Base-by-base conservation (phyloP, 2,797 vertebrate species). In the Acanthurus lineatus region DNA sequence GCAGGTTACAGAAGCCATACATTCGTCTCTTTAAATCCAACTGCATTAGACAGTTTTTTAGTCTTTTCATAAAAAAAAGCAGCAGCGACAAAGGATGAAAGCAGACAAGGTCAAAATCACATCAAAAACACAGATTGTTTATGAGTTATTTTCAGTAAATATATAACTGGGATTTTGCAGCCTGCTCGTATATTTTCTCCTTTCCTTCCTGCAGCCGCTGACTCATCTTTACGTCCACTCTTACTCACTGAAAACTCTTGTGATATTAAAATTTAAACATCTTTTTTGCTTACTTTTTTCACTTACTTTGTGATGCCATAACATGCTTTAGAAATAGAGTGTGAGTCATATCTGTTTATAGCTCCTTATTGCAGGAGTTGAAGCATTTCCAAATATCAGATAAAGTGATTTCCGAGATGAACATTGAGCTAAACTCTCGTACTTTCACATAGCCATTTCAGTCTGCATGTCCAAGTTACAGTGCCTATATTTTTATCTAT, bases 31-130 rank as follows among this genome's bases (percentile, higher is more conserved):
- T 20, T 5, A 16, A 6, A 51, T 4, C 44, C 15, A 5, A 6
- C 32, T 35, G 6, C 12, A 22, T 14, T 3, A 42, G 22, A 16
- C 1, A 11, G 15, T 53, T 17, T 57, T 22, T 11, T 35, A 35
- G 25, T 20, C 5, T 25, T 52, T 45, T 47, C 17, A 51, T 40
- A 32, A 32, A 6, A 16, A 38, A 6, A 11, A 16, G 28, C 14
- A 57, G 6, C 19, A 81, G 22, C 59, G 44, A 28, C 19, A 17
- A 49, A 20, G 44, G 12, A 12, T 65, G 28, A 62, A 62, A 51
- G n/a, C 45, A 1, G 0, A 14, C 22, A 22, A 35, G 12, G 15
- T n/a, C 10, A n/a, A 3, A 5, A 45, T 15, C 49, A 47, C 20
- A 28, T 52, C 5, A 35, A 35, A 35, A 35, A 35, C 32, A 35